These are phyloP conservation scores for Microdon myrmicae DNA, from an alignment of 2,888 invertebrate genomes.

Conservation along the genomic window DNA sequence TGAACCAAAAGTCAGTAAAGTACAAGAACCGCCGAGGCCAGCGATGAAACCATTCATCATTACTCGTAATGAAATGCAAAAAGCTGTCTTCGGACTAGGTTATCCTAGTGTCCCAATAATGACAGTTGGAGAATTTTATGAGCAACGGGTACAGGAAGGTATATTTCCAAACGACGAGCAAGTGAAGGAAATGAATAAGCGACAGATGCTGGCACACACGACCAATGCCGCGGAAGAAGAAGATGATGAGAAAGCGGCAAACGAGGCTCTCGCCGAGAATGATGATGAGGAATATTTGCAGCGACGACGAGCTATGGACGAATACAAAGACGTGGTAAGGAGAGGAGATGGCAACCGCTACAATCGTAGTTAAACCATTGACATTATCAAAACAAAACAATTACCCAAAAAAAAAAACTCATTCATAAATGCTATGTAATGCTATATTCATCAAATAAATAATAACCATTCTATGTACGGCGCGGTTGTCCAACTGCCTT, in stretches of 20 bases:
- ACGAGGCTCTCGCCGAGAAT: conserved; percentile 73
- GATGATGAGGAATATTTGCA: conserved; percentile 79
- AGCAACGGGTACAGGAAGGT: conserved; percentile 82
- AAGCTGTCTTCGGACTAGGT: conserved; percentile 91
- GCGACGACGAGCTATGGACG: conserved; percentile 79
- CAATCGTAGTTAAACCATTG: conserved; percentile 76
- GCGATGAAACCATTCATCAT: conserved; percentile 86
- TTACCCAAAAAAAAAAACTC: conserved; percentile 8
- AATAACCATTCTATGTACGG: too few species aligned
- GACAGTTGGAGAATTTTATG: conserved; percentile 96
- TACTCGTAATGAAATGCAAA: conserved; percentile 87
- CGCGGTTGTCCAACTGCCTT: too few species aligned
- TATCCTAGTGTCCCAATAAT: conserved; percentile 93
- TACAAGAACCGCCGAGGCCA: conserved; percentile 31
- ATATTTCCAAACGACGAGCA: conserved; percentile 71
- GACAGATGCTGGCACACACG: conserved; percentile 60
- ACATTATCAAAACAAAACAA: not conserved
- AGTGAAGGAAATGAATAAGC: conserved; percentile 61
- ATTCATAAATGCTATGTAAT: not conserved
- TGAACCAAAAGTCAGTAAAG: conserved; percentile 41
- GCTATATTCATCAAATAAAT: too few species aligned
- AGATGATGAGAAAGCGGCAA: conserved; percentile 68
- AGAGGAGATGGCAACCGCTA: conserved; percentile 88
- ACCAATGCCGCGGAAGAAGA: conserved; percentile 72
- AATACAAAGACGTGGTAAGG: conserved; percentile 87